Evolutionary conservation across 1,140 invertebrate species (phyloP), one percentile per base, ranked within the genome.

Genomic region (Hylaeus volcanicus): DNA sequence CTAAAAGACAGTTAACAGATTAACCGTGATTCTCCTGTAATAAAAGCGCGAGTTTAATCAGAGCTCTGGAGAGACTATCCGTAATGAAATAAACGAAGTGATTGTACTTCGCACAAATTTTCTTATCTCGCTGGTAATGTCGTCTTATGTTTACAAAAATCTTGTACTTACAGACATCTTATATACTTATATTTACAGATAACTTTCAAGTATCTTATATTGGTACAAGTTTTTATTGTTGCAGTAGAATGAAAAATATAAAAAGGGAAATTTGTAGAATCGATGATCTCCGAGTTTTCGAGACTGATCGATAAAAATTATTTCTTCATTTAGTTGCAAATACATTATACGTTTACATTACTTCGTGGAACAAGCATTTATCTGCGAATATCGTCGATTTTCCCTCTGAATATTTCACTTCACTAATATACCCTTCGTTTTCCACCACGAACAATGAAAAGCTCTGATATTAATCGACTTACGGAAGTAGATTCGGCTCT

Each of bases 1-100:
- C 15, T 60, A 37, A 51, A 70, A 51, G 74, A 70, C 65, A 77
- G 65, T 70, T 77, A 65, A 70, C 65, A 60, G 74, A 77, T 70
- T 77, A 55, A 9, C 55, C 9, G 65, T 60, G 60, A 68, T 70
- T 70, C 53, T 41, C 39, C 53, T 51, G 14, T 60, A 70, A 77
- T 77, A 56, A 60, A 70, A 77, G 63, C 55, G 5, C 43, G 26
- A 51, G 55, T 55, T 76, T 76, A 76, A 76, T 77, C 74, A 60
- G 63, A 60, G 14, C 15, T 41, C 39, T 60, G 26, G 56, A 70
- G 51, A 70, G 37, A 69, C 5, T 51, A 39, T 8, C 9, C n/a
- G 15, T 65, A 48, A 14, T 77, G 45, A 45, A 77, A 77, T 60
- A 70, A 26, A 26, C 14, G 41, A 60, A 77, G 60, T 77, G 69